A percentile compares a stretch with the other conserved stretches of the same genome.
Evolutionary conservation across 2,113 vertebrate species (phyloP).

Genomic region (Tachysurus fulvidraco): DNA sequence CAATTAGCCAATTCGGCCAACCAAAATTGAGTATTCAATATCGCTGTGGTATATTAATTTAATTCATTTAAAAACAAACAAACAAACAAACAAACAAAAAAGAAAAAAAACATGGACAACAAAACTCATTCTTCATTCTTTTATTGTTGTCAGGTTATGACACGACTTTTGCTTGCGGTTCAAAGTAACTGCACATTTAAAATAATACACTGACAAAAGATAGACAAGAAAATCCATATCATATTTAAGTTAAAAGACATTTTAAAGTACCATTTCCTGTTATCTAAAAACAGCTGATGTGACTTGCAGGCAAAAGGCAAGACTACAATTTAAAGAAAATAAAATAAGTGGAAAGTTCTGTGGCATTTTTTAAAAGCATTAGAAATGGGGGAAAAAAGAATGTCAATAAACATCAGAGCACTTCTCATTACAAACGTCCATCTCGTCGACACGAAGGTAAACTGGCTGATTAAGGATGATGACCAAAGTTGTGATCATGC

Average conservation of each 20-base stretch:
- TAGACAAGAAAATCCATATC: conserved; percentile 29
- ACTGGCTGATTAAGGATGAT: neutral
- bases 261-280: conserved; percentile 42
- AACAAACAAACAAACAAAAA: neutral
- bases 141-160: conserved; percentile 44
- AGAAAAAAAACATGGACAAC: no score
- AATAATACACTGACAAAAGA: conserved; percentile 49
- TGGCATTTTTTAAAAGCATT: conserved; percentile 10
- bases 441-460: neutral
- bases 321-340: neutral
- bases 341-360: no score
- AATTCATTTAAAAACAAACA: neutral
- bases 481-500: neutral
- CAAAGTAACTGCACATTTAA: conserved; percentile 45
- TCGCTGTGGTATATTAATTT: no score
- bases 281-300: neutral
- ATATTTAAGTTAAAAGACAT: conserved; percentile 44
- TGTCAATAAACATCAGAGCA: conserved; percentile 2
- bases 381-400: neutral
- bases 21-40: neutral
- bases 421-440: neutral
- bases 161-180: conserved; percentile 39
- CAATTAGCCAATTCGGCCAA: no score
- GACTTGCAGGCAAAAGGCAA: neutral
- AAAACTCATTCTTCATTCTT: conserved; percentile 26